Percentiles rank a stretch among this genome's conserved stretches.
phyloP scores from a whole-genome alignment of 2,113 vertebrate genomes.

The Clarias gariepinus region DNA sequence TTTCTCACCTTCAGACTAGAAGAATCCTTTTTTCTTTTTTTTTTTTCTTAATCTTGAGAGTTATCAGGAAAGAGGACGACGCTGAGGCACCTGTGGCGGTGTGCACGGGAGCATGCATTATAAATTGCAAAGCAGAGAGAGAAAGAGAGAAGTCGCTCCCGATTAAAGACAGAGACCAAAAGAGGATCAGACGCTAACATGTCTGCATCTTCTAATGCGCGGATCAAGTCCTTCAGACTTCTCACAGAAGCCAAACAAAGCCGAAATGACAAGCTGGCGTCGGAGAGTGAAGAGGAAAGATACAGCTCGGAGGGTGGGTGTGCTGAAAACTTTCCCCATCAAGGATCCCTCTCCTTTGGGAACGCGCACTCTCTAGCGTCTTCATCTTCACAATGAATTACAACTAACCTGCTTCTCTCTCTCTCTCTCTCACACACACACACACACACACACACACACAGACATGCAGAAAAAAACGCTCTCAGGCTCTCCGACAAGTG shows the following conservation, averaged over 20 bases:
- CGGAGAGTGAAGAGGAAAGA: conserved; percentile 46
- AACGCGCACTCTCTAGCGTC: conserved; percentile 46
- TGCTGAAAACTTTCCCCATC: conserved; percentile 53
- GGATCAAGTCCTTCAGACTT: conserved; percentile 65
- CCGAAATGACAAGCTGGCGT: conserved; percentile 66
- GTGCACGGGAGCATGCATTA: conserved; percentile 69
- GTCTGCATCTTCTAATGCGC: conserved; percentile 69
- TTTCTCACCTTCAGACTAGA: conserved; percentile 49
- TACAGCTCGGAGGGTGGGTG: conserved; percentile 13
- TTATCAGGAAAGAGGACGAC: conserved; percentile 57
- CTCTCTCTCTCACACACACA: not conserved
- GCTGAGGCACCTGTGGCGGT: conserved; percentile 68
- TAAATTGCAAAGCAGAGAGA: conserved; percentile 54
- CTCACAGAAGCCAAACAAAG: conserved; percentile 70
- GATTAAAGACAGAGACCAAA: conserved; percentile 73
- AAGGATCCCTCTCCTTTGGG: conserved; percentile 55
- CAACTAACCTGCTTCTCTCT: conserved; percentile 56
- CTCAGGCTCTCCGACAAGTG: conserved; percentile 29
- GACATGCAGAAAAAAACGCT: not conserved
- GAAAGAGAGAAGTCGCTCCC: conserved; percentile 65
- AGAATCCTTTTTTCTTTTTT: no score
- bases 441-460: not conserved
- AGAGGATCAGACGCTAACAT: conserved; percentile 68
- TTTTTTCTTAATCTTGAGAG: conserved; percentile 54
- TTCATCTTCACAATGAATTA: conserved; percentile 56